Conservation (phyloP, 2,113 vertebrate genomes). For the Motacilla alba region DNA sequence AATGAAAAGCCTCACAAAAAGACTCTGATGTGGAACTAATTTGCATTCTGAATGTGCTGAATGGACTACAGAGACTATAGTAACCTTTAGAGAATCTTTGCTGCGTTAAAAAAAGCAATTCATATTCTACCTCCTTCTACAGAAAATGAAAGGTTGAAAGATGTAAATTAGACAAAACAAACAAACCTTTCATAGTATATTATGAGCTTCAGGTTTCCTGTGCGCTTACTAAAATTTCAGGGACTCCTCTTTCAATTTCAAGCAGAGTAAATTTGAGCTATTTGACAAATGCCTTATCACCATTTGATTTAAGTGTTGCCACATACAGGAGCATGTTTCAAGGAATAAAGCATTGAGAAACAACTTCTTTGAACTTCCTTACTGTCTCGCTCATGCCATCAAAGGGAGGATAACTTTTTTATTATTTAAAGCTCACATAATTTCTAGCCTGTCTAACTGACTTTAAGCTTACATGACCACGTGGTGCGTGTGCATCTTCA, state of each 20-base stretch:
- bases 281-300: neutral
- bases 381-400: neutral
- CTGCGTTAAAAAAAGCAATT: neutral
- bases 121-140: neutral
- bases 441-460: neutral
- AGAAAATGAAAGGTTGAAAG: constrained; percentile 30
- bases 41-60: constrained; percentile 26
- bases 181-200: neutral
- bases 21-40: constrained; percentile 22
- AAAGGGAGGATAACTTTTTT: neutral
- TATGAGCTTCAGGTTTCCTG: neutral
- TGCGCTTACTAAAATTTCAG: neutral
- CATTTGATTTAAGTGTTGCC: neutral
- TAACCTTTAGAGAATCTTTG: constrained; percentile 40
- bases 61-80: constrained; percentile 6
- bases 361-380: neutral
- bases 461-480: neutral
- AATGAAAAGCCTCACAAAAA: constrained; percentile 23
- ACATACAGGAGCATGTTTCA: neutral
- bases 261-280: neutral
- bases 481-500: neutral
- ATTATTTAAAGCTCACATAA: neutral
- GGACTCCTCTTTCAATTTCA: neutral
- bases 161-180: constrained; percentile 31
- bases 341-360: neutral